phyloP scores from a whole-genome alignment of 1,140 invertebrate species.

The Nomia melanderi region DNA sequence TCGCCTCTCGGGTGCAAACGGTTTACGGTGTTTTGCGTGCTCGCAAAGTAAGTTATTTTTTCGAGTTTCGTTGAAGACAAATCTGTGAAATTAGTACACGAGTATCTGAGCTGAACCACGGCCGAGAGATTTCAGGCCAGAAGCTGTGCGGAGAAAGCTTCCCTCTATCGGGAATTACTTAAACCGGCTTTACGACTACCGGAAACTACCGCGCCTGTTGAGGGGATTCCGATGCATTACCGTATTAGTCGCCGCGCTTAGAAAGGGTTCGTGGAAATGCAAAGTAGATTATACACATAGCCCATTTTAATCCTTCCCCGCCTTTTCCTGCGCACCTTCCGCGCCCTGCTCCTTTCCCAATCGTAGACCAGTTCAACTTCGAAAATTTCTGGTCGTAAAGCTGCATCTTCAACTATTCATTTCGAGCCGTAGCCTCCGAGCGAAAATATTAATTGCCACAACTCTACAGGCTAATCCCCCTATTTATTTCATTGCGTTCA shows the following conservation, averaged over 20 bases:
- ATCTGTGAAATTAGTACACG: not conserved
- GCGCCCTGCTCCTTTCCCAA: constrained; percentile 18
- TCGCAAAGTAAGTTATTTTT: not conserved
- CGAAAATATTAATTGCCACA: not conserved
- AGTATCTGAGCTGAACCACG: constrained; percentile 6
- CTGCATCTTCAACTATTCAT: not conserved
- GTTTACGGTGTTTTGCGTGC: too few relatives aligned
- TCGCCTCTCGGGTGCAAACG: too few relatives aligned
- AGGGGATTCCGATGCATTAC: constrained; percentile 80
- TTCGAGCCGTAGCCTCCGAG: not conserved
- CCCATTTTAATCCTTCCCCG: constrained; percentile 73
- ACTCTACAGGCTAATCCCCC: too few relatives aligned
- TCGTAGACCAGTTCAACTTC: constrained; percentile 11
- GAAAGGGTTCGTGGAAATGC: constrained; percentile 78
- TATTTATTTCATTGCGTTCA: too few relatives aligned
- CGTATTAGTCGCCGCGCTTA: constrained; percentile 79
- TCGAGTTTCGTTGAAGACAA: not conserved
- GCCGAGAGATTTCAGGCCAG: constrained; percentile 37
- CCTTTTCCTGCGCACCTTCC: constrained; percentile 50
- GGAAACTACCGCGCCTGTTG: constrained; percentile 73
- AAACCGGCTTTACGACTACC: constrained; percentile 79
- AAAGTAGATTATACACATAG: constrained; percentile 77
- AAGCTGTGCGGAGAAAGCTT: constrained; percentile 61
- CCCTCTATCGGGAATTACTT: constrained; percentile 79
- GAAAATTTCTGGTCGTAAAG: not conserved